Evolutionary conservation across 2,888 invertebrate species (phyloP), one percentile per base, ranked within the genome.

Genomic region (Athripsodes cinereus): DNA sequence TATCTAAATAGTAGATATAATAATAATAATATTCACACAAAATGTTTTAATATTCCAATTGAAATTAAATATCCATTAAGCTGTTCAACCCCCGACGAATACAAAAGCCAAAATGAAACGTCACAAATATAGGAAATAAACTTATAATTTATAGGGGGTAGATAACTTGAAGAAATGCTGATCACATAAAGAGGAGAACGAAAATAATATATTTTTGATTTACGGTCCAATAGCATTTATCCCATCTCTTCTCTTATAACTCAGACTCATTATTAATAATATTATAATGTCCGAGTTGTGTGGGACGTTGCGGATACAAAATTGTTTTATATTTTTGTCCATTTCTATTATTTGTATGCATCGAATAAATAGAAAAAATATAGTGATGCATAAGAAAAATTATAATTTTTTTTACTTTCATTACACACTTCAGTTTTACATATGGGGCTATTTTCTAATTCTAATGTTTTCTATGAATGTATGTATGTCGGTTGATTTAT

Each of bases 161-260:
- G 53, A 59, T 59, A 58, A 52, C 57, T 53, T 59, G 63, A 63
- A 61, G 63, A 61, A 62, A 57, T 52, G 61, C 61, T 59, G 63
- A 63, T 63, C 61, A 51, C 59, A 61, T 57, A 59, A 61, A 63
- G 63, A 61, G 59, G 40, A 40, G 51, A 56, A 57, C 56, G 22
- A 55, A 55, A n/a, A 52, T 22, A 50, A 48, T 61, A 62, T 57
- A 62, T 56, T 60, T 62, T 57, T 64, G 64, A 64, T 64, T 64
- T 64, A 64, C 64, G 64, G 57, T 54, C 57, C 54, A 50, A 53
- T 57, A 57, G 52, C 62, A 57, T 62, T 62, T 61, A 61, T 60
- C 60, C 60, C 52, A 56, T 57, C 57, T 54, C 51, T 51, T 51
- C 13, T 26, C 3, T 26, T 26, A 40, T 13, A 3, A n/a, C 40